These are phyloP conservation scores for Myiothlypis coronata DNA, from an alignment of 2,797 vertebrate genomes.

Conservation along the genomic window DNA sequence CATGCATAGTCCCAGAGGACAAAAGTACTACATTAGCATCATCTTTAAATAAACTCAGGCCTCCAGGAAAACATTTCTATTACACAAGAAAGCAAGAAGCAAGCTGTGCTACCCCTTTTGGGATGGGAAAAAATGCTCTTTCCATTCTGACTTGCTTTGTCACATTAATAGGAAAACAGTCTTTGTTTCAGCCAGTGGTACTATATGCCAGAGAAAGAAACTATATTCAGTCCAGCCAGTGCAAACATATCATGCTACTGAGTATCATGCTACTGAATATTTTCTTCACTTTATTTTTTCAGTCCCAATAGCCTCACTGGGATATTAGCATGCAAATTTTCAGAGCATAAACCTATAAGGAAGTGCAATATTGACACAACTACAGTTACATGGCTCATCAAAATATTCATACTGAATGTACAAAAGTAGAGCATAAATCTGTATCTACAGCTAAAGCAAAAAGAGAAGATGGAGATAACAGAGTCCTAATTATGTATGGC, in stretches of 20 bases:
- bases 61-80: not conserved
- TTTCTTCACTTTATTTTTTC: not conserved
- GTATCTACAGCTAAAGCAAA: not conserved
- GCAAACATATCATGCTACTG: not conserved
- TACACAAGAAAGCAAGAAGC: not conserved
- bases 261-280: not conserved
- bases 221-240: not conserved
- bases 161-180: not conserved
- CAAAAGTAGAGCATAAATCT: not conserved
- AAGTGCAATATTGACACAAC: not conserved
- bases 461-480: not conserved
- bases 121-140: not conserved
- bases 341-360: not conserved
- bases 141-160: not conserved
- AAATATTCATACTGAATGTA: not conserved
- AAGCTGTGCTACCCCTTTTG: not conserved
- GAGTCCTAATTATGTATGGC: not conserved
- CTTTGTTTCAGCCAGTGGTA: not conserved
- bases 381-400: not conserved
- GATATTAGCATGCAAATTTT: not conserved
- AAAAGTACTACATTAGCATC: not conserved
- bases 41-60: not conserved
- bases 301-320: not conserved
- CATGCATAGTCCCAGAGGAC: not conserved
- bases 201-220: not conserved